Evolutionary conservation across 2,888 invertebrate genomes (phyloP).

Genomic region (Diarsia rubi): DNA sequence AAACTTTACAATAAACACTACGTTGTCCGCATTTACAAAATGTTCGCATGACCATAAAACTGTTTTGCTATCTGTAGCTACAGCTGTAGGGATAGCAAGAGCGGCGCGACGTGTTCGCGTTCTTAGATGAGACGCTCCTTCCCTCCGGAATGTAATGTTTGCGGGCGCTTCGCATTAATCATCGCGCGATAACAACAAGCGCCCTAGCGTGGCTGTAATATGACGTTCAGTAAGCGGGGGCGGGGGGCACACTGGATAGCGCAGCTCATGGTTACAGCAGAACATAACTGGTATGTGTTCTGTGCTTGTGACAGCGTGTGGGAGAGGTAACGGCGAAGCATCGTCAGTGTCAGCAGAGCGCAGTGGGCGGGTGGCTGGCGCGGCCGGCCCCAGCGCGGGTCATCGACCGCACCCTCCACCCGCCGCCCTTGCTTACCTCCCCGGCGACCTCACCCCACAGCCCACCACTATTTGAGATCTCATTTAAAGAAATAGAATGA

Average conservation of each 20-base stretch:
- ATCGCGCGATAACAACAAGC: conserved; percentile 13
- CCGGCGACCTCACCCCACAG: conserved; percentile 31
- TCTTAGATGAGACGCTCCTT: neutral
- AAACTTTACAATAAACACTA: neutral
- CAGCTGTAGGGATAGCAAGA: neutral
- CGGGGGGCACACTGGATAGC: neutral
- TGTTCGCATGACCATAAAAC: neutral
- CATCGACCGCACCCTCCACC: conserved; percentile 50
- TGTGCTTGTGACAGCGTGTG: neutral
- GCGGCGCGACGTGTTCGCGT: neutral
- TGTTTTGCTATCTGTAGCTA: neutral
- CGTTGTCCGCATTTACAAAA: neutral
- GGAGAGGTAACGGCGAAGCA: neutral
- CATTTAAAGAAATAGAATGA: conserved; percentile 59
- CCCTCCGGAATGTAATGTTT: neutral
- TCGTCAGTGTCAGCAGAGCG: conserved; percentile 8
- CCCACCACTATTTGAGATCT: conserved; percentile 57
- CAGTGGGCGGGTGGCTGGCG: neutral
- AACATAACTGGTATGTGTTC: neutral
- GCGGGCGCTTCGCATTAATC: conserved; percentile 21
- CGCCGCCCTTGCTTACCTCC: conserved; percentile 3
- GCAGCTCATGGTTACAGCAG: neutral
- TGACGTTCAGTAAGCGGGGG: conserved; percentile 4
- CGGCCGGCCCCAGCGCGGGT: conserved; percentile 36
- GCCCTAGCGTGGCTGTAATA: conserved; percentile 6